phyloP scores from a whole-genome alignment of 2,113 vertebrate genomes.

The Rhagologus leucostigma region DNA sequence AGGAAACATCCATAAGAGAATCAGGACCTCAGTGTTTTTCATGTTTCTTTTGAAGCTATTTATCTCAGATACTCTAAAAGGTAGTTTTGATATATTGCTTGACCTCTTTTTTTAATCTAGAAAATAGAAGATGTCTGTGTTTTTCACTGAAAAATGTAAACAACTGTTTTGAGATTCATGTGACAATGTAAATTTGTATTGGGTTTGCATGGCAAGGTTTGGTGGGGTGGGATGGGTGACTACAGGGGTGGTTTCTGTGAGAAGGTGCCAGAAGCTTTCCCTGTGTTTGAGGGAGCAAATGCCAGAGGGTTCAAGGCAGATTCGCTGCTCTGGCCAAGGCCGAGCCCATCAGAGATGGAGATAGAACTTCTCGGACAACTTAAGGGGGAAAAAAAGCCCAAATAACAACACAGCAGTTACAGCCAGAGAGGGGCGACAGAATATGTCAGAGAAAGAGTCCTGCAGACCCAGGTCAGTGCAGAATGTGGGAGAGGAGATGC shows the following conservation, averaged over 20 bases:
- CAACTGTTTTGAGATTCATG: background rate
- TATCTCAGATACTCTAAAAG: background rate
- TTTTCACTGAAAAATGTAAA: background rate
- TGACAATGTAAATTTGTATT: background rate
- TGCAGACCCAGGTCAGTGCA: background rate
- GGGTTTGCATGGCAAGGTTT: background rate
- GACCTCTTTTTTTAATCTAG: background rate
- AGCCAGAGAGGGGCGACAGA: background rate
- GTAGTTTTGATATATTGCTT: background rate
- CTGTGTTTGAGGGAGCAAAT: rapidly evolving
- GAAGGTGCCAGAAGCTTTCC: background rate
- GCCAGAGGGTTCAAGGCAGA: background rate
- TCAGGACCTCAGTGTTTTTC: background rate
- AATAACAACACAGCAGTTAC: background rate
- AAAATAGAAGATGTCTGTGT: background rate
- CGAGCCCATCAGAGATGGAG: background rate
- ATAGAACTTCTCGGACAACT: background rate
- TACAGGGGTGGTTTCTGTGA: background rate
- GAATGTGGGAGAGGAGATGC: background rate
- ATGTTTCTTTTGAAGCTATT: background rate
- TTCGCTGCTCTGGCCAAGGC: background rate
- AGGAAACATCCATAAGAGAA: background rate
- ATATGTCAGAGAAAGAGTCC: background rate
- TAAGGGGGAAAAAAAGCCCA: rapidly evolving
- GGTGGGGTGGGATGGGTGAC: too few species aligned